Percentiles rank a stretch among this genome's conserved stretches.
Evolutionary conservation across 2,797 vertebrate species (phyloP).

Genomic region (Mus caroli): DNA sequence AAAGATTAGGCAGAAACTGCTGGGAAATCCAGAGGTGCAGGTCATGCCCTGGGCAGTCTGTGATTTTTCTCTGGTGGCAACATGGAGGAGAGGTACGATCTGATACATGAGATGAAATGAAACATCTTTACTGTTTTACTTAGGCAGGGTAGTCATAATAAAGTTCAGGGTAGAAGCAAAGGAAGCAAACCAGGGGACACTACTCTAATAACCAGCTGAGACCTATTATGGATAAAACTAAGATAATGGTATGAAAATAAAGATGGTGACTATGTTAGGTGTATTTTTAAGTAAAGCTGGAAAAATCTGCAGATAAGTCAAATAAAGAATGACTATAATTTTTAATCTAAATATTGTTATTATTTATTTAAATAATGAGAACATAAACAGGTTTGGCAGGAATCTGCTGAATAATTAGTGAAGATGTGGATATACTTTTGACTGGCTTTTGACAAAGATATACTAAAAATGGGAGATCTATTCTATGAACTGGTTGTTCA

Average conservation of each 20-base stretch:
- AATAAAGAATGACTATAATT: neutral
- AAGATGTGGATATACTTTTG: neutral
- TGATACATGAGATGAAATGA: slow-evolving; percentile 13
- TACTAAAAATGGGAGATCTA: neutral
- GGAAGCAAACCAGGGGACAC: neutral
- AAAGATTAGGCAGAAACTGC: neutral
- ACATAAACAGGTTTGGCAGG: neutral
- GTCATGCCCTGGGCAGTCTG: neutral
- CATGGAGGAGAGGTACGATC: neutral
- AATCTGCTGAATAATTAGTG: neutral
- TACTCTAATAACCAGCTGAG: neutral
- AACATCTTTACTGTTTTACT: neutral
- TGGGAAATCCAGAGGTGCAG: neutral
- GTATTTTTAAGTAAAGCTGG: slow-evolving; percentile 20
- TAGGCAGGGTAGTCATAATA: neutral
- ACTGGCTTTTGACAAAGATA: neutral
- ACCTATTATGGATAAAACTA: neutral
- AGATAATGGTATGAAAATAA: neutral
- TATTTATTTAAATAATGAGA: neutral
- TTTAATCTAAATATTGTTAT: neutral
- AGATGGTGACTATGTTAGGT: neutral
- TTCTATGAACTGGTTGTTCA: neutral
- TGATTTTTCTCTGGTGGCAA: slow-evolving; percentile 21
- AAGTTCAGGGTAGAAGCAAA: neutral
- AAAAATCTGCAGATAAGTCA: neutral